Percentiles rank a stretch among this genome's conserved stretches.
phyloP scores from a whole-genome alignment of 2,888 invertebrate genomes.

The Synanthedon formicaeformis region DNA sequence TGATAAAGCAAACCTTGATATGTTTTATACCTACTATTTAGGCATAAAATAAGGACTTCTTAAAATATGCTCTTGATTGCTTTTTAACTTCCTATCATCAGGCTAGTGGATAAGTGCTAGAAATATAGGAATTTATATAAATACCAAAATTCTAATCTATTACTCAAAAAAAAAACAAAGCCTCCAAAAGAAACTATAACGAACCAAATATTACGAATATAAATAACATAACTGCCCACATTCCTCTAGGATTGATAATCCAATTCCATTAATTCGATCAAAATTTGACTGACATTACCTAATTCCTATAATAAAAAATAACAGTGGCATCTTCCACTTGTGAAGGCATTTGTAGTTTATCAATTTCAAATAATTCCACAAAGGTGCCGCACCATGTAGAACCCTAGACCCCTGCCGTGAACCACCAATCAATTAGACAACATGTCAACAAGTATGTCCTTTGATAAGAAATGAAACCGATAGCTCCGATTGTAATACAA shows the following conservation, averaged over 20 bases:
- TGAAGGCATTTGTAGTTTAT: conserved; percentile 62
- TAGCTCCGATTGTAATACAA: conserved; percentile 18
- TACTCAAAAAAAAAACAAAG: too few relatives aligned
- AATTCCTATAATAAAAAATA: conserved; percentile 32
- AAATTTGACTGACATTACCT: conserved; percentile 28
- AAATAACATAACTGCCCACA: background rate
- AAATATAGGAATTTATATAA: too few relatives aligned
- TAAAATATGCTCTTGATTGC: too few relatives aligned
- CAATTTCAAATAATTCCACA: conserved; percentile 65
- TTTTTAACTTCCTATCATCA: too few relatives aligned
- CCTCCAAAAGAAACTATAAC: too few relatives aligned
- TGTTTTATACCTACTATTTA: too few relatives aligned
- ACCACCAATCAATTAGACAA: conserved; percentile 70
- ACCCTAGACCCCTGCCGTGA: conserved; percentile 60
- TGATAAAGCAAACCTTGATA: too few relatives aligned
- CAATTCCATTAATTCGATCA: conserved; percentile 3
- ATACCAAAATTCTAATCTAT: too few relatives aligned
- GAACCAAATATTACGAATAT: background rate
- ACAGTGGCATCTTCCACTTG: conserved; percentile 66
- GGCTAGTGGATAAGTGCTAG: too few relatives aligned
- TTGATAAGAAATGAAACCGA: conserved; percentile 52
- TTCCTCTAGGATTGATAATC: background rate
- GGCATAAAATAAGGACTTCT: too few relatives aligned
- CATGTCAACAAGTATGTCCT: conserved; percentile 70
- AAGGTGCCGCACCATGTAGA: conserved; percentile 57